Evolutionary conservation across 2,797 vertebrate genomes (phyloP), one percentile per base, ranked within the genome.

Genomic region (Xiphophorus birchmanni): DNA sequence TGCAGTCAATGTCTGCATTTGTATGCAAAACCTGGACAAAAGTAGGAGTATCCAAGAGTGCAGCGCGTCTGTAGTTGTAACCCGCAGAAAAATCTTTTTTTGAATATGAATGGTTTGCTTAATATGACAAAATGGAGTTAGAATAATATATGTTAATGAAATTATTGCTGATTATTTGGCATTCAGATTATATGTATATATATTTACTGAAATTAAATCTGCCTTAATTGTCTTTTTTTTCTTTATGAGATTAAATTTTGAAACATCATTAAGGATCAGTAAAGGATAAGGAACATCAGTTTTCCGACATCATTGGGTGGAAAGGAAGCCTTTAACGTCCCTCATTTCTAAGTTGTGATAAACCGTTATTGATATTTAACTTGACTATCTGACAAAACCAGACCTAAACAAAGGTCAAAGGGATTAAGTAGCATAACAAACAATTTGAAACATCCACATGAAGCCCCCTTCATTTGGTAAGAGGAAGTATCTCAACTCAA

Each of bases 21-120:
- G 77, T 84, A 81, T 82, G 83, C 72, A 86, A 76, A 86, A 54
- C 75, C 52, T 74, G 77, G 23, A 76, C 52, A 44, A n/a, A 79
- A 52, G 45, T 72, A 42, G 71, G 44, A 80, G 67, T 26, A 29
- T 37, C 7, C 9, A 29, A 48, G 50, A 72, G 60, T 65, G 56
- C 50, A 72, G 78, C 11, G 11, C 1, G 4, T 5, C 35, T 35
- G 10, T 50, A 32, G 0, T 40, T 26, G 47, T 42, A 15, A 76
- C 78, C 58, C 32, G 56, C 54, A 50, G 35, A 76, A 42, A 47
- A 13, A 7, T 32, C 23, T 47, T 44, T 37, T 23, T 47, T 47
- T 73, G 1, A 40, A 67, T 11, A 40, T 15, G 11, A 45, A 12
- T 42, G 21, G 37, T n/a, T 44, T 44, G 37, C 40, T 44, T 26